Evolutionary conservation across 2,113 vertebrate genomes (phyloP).

Genomic region (Carlito syrichta): DNA sequence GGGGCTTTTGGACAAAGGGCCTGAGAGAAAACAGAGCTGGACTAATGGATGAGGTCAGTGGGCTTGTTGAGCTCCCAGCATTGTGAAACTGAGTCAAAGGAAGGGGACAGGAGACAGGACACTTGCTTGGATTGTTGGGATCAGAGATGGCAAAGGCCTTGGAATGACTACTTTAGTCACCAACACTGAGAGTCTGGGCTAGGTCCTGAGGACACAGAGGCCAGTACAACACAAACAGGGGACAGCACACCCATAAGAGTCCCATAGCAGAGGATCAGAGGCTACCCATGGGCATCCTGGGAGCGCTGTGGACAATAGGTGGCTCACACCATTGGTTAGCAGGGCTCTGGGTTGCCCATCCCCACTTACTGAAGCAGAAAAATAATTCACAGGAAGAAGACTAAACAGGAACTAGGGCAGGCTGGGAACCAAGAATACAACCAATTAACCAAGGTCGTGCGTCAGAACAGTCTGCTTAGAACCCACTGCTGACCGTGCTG

Average conservation of each 20-base stretch:
- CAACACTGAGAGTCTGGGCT: not conserved
- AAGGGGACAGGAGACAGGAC: accelerated
- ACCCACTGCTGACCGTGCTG: not conserved
- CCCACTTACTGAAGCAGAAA: not conserved
- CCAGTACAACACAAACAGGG: not conserved
- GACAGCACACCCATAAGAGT: not conserved
- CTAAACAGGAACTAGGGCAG: no score
- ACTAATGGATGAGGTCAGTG: not conserved
- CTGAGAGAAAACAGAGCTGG: not conserved
- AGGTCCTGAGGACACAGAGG: not conserved
- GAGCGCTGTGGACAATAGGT: not conserved
- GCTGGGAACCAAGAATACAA: not conserved
- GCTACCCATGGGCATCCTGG: not conserved
- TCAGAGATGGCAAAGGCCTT: not conserved
- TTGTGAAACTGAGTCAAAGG: no score
- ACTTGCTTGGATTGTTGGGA: not conserved
- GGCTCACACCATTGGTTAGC: no score
- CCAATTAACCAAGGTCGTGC: no score
- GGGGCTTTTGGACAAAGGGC: not conserved
- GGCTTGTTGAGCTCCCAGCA: not conserved
- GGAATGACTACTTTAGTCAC: not conserved
- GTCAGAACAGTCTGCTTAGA: not conserved
- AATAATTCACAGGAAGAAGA: not conserved
- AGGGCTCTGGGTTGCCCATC: not conserved
- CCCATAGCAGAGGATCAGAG: no score